Percentiles rank a stretch among this genome's conserved stretches.
Evolutionary conservation across 2,113 vertebrate genomes (phyloP).

Genomic region (Elaphurus davidianus): DNA sequence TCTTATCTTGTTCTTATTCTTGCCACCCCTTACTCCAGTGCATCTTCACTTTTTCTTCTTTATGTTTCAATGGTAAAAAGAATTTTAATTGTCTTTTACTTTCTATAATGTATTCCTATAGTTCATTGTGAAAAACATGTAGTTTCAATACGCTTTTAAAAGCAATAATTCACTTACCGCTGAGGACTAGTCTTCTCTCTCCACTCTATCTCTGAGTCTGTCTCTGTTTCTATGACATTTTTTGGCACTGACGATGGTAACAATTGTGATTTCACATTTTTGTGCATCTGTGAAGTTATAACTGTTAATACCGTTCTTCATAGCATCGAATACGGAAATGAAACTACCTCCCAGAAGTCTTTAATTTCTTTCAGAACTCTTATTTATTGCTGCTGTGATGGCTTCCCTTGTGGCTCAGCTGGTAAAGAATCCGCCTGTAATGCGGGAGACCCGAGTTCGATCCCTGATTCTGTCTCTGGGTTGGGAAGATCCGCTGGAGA

Average conservation of each 20-base stretch:
- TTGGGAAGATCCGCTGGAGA: neutral
- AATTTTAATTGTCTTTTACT: neutral
- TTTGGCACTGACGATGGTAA: neutral
- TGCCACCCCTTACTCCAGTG: accelerated
- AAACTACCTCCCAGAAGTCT: neutral
- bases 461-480: neutral
- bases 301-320: neutral
- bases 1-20: neutral
- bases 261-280: neutral
- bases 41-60: neutral
- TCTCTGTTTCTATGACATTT: neutral
- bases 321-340: neutral
- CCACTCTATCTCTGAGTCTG: neutral
- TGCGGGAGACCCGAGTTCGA: neutral
- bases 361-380: neutral
- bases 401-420: neutral
- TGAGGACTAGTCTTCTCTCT: neutral
- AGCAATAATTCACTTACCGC: neutral
- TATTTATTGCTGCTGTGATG: neutral
- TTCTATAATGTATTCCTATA: neutral
- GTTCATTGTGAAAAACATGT: neutral
- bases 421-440: neutral
- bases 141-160: neutral
- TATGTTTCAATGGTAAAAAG: neutral
- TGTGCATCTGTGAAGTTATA: neutral